phyloP scores from a whole-genome alignment of 2,113 vertebrate genomes.

The Brachyistius frenatus region DNA sequence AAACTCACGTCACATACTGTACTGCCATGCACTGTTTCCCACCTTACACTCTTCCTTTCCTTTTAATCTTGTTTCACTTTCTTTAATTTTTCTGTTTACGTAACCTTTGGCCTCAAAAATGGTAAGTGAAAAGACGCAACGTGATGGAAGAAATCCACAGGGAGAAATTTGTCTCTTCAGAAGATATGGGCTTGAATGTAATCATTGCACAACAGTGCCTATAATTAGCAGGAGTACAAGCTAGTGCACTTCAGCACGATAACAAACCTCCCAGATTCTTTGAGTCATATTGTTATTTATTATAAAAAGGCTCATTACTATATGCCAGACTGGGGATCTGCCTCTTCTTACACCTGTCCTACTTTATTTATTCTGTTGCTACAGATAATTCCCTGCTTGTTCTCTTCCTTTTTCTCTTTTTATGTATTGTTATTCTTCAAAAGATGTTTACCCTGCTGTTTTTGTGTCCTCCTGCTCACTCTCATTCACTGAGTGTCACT shows the following conservation, averaged over 20 bases:
- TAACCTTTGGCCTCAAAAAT: slow-evolving; percentile 10
- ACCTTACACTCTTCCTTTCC: slow-evolving; percentile 3
- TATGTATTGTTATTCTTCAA: slow-evolving; percentile 13
- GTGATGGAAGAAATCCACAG: slow-evolving; percentile 41
- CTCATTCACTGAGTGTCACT: slow-evolving; percentile 39
- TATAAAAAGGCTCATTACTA: slow-evolving; percentile 50
- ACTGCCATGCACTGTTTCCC: neutral
- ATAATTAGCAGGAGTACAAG: slow-evolving; percentile 63
- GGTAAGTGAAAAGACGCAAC: slow-evolving; percentile 28
- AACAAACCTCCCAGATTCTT: slow-evolving; percentile 48
- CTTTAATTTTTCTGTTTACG: neutral
- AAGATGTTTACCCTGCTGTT: slow-evolving; percentile 30
- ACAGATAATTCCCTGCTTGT: neutral
- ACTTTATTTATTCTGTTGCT: slow-evolving; percentile 14
- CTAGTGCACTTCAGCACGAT: slow-evolving; percentile 40
- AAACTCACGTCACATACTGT: too few relatives aligned
- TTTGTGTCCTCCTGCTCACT: slow-evolving; percentile 11
- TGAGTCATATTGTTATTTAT: slow-evolving; percentile 40
- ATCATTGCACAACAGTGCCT: slow-evolving; percentile 60
- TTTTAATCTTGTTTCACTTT: slow-evolving; percentile 22
- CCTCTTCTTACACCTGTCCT: slow-evolving; percentile 28
- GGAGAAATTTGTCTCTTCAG: slow-evolving; percentile 60
- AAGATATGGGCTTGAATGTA: slow-evolving; percentile 54
- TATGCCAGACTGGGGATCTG: slow-evolving; percentile 23
- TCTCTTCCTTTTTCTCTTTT: slow-evolving; percentile 3